Conservation (phyloP, 2,797 vertebrate genomes). For the Borostomias antarcticus region DNA sequence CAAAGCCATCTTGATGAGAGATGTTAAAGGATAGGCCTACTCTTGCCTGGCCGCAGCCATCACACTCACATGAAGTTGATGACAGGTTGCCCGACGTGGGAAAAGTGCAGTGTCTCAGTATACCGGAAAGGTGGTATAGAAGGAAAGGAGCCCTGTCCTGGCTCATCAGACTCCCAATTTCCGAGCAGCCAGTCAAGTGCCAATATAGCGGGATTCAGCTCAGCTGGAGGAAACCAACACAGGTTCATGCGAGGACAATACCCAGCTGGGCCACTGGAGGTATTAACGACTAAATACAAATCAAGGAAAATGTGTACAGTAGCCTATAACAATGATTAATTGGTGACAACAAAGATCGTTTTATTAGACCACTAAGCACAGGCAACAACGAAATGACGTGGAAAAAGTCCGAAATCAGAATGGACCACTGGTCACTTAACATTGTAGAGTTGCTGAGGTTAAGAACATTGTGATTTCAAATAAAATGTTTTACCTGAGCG, state of each 20-base stretch:
- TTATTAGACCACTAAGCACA: neutral
- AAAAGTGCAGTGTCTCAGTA: constrained; percentile 87
- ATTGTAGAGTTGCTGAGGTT: neutral
- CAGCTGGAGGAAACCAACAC: constrained; percentile 35
- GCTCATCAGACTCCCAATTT: constrained; percentile 85
- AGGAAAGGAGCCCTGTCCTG: constrained; percentile 85
- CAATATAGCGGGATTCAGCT: constrained; percentile 75
- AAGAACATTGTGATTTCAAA: neutral
- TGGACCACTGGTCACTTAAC: neutral
- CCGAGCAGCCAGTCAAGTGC: constrained; percentile 88
- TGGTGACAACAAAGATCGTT: too few species aligned
- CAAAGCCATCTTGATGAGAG: neutral
- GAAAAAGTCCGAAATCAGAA: neutral
- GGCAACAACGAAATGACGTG: neutral
- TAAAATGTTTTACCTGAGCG: constrained; percentile 42
- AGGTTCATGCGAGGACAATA: constrained; percentile 5
- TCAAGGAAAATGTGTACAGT: too few species aligned
- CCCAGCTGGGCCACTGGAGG: too few species aligned
- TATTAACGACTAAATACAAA: too few species aligned
- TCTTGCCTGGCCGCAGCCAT: too few species aligned
- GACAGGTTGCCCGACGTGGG: constrained; percentile 91
- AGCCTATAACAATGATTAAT: too few species aligned
- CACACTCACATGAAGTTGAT: constrained; percentile 90
- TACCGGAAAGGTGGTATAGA: constrained; percentile 88
- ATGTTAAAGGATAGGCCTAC: too few species aligned